Evolutionary conservation across 2,113 vertebrate species (phyloP), one percentile per base, ranked within the genome.

Genomic region (Empidonax traillii): DNA sequence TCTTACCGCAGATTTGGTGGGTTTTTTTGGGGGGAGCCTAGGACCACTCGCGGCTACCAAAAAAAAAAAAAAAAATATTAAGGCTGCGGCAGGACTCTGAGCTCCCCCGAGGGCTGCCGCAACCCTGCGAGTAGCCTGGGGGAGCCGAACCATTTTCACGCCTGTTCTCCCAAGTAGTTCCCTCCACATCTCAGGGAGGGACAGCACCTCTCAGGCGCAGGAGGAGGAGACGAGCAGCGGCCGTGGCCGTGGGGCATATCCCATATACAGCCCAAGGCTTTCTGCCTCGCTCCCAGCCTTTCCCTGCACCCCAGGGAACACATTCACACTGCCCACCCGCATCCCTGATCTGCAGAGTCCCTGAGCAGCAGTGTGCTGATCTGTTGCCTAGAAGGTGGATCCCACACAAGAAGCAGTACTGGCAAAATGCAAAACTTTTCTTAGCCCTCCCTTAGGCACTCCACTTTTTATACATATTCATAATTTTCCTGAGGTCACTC

Each of bases 281-380:
- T 24, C 41, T 22, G 19, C 27, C 3, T 10, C 8, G 9, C 33
- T 75, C 35, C 15, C 39, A 11, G 44, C 8, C 7, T 25, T 6
- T 20, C 5, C 21, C 3, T 5, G 7, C 30, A 1, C 0, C 7
- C 14, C 5, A 23, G 6, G 17, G 25, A 39, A 14, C 53, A 8
- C 3, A 0, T 15, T 21, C 23, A 6, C 33, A 2, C 18, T 37
- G 33, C 55, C 58, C 87, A 49, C 46, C 18, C 28, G 33, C 55
- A n/a, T n/a, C 51, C 1, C 1, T 3, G 22, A 8, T 19, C 28
- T 14, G 58, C 21, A 1, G 8, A 33, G 23, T 8, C 47, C 77
- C 61, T 5, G 8, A 4, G 35, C 23, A 17, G 7, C 12, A 20
- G 18, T 33, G 53, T 10, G 18, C 15, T 44, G 53, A 21, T 62